Base-by-base conservation (phyloP, 2,888 invertebrate genomes). In the Zelleria hepariella region DNA sequence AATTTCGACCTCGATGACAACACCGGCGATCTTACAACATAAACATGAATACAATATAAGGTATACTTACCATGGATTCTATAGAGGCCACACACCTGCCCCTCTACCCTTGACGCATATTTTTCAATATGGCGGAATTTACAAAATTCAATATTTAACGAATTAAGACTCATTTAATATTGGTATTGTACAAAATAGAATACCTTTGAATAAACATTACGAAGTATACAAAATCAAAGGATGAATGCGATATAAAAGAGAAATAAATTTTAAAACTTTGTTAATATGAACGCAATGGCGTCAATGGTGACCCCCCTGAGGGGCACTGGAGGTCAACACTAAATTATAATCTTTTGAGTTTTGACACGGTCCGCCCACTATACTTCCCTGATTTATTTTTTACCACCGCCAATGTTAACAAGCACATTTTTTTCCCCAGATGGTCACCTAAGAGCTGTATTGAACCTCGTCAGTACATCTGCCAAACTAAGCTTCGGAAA, bases 361-460 rank as follows among this genome's bases (percentile, higher is more conserved):
- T 42, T 42, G 32, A 42, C 32, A 42, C 32, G 32, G 15, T 15
- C 32, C 32, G 32, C 15, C 32, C 10, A 42, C 32, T 15, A 15
- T 42, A 2, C 32, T 42, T 2, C 10, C 32, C 2, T 32, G 6
- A 26, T 7, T 5, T 26, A 26, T 26, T 5, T 26, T 26, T n/a
- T n/a, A n/a, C n/a, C n/a, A n/a, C n/a, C n/a, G n/a, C n/a, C n/a
- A n/a, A n/a, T n/a, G n/a, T n/a, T n/a, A n/a, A n/a, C n/a, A n/a
- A n/a, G n/a, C n/a, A n/a, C n/a, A n/a, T n/a, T n/a, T 51, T 53
- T 24, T 25, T 24, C 0, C 25, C 23, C 82, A 92, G 92, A 71
- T 95, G 95, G 95, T 90, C 90, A 57, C 90, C 92, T 0, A 86
- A 90, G 53, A 91, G 86, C 70, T 95, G 95, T 80, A 75, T 91